Evolutionary conservation across 1,140 invertebrate genomes (phyloP).

Genomic region (Conus ventricosus): DNA sequence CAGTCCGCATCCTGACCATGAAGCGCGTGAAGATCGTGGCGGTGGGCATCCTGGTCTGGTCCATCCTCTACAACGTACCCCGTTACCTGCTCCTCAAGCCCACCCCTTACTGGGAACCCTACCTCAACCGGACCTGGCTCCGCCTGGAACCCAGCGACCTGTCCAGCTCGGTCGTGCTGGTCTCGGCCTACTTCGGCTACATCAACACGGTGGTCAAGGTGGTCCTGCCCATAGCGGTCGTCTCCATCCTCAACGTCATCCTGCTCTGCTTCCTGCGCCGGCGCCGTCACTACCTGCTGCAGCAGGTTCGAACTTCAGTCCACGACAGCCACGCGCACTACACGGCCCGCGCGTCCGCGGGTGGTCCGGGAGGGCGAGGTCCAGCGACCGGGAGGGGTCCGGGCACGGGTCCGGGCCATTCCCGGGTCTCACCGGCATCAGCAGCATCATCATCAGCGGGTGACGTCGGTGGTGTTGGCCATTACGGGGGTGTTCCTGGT

Average conservation of each 20-base stretch:
- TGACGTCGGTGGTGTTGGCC: slow-evolving; percentile 38
- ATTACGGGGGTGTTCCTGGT: slow-evolving; percentile 36
- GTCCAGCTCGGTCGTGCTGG: not conserved
- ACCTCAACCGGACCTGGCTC: slow-evolving; percentile 32
- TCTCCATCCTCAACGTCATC: slow-evolving; percentile 33
- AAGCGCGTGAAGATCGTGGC: slow-evolving; percentile 27
- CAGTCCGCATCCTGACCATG: slow-evolving; percentile 25
- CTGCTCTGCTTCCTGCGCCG: slow-evolving; percentile 28
- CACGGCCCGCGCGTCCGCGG: not conserved
- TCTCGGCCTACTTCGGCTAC: slow-evolving; percentile 40
- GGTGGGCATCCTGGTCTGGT: slow-evolving; percentile 18
- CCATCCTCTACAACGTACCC: slow-evolving; percentile 32
- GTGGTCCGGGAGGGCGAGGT: not conserved
- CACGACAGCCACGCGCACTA: not conserved
- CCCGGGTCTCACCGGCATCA: not conserved
- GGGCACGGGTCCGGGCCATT: not conserved
- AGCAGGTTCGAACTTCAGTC: not conserved
- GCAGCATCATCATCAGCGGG: not conserved
- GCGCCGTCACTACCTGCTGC: slow-evolving; percentile 3
- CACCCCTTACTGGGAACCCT: slow-evolving; percentile 31
- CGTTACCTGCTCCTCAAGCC: slow-evolving; percentile 35
- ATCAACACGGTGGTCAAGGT: slow-evolving; percentile 34
- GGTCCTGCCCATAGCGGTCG: slow-evolving; percentile 8
- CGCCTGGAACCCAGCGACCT: slow-evolving; percentile 30
- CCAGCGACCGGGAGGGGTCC: not conserved